Evolutionary conservation across 2,113 vertebrate genomes (phyloP), one percentile per base, ranked within the genome.

Genomic region (Azemiops feae): DNA sequence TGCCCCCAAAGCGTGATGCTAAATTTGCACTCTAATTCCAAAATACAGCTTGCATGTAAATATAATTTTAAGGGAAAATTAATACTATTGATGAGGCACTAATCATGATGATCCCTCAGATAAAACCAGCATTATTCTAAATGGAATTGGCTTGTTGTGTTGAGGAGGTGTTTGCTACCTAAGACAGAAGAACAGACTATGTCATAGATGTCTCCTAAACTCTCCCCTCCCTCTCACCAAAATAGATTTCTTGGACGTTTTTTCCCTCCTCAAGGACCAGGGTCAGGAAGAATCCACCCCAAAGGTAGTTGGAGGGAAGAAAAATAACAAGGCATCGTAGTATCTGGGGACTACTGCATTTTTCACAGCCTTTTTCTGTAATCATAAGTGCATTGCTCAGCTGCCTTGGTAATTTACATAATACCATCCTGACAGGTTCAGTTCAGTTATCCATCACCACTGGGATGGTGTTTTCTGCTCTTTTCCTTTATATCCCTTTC

Each of bases 391-490:
- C 98, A 97, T 98, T 98, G 98, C 98, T 98, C 96, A 97, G 97
- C 98, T 98, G 98, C 97, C 98, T 98, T 94, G 96, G 97, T 98
- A 97, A 99, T 99, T 99, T 99, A 98, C 99, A 99, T 99, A 99
- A 98, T 98, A 98, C 98, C 98, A 97, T 98, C 98, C 98, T 97
- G 98, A 98, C 98, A 98, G 97, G 86, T 98, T 98, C 97, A 97
- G 98, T 98, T 97, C 97, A 97, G 97, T 97, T 98, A 99, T 98
- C 98, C 98, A 98, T 99, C 98, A 98, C 94, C 95, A 92, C 93
- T 95, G 92, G 93, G 93, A 96, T 95, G 95, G 97, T 96, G 97
- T 97, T 97, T 97, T 97, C 98, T 97, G 95, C 96, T 97, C 96
- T 93, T 95, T 96, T 94, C 89, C 96, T 96, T 98, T 96, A 98